These are phyloP conservation scores for Otis tarda DNA, from an alignment of 2,113 vertebrate species.

Conservation along the genomic window DNA sequence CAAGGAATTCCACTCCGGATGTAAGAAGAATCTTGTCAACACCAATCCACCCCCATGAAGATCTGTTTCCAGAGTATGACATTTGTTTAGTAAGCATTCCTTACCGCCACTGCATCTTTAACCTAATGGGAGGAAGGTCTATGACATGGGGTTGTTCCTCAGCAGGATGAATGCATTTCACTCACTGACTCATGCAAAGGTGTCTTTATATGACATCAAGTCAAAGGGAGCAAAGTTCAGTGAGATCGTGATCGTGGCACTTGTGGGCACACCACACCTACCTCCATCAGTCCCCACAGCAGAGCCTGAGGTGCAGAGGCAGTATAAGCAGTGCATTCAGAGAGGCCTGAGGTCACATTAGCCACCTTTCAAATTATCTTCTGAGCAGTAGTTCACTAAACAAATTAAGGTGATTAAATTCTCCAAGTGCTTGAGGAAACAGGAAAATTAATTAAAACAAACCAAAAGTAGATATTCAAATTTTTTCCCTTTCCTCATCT, in stretches of 20 bases:
- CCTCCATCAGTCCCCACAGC: not conserved
- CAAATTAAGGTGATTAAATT: not conserved
- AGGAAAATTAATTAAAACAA: not conserved
- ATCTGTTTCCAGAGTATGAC: not conserved
- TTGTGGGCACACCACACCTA: not conserved
- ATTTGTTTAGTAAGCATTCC: not conserved
- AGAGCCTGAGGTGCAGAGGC: not conserved
- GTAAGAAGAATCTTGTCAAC: not conserved
- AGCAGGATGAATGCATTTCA: not conserved
- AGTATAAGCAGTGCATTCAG: not conserved
- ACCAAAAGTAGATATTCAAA: not conserved
- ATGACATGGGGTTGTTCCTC: not conserved
- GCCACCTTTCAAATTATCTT: not conserved
- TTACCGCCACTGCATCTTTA: not conserved
- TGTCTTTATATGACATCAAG: not conserved
- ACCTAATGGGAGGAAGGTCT: not conserved
- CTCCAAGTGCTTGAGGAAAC: not conserved
- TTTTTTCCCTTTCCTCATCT: not conserved
- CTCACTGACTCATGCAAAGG: not conserved
- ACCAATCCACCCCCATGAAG: accelerated
- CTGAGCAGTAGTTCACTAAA: not conserved
- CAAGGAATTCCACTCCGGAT: not conserved
- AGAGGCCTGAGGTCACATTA: not conserved
- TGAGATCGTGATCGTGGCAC: not conserved
- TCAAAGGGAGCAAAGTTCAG: not conserved